Conservation (phyloP, 2,113 vertebrate genomes). For the Mungos mungo region DNA sequence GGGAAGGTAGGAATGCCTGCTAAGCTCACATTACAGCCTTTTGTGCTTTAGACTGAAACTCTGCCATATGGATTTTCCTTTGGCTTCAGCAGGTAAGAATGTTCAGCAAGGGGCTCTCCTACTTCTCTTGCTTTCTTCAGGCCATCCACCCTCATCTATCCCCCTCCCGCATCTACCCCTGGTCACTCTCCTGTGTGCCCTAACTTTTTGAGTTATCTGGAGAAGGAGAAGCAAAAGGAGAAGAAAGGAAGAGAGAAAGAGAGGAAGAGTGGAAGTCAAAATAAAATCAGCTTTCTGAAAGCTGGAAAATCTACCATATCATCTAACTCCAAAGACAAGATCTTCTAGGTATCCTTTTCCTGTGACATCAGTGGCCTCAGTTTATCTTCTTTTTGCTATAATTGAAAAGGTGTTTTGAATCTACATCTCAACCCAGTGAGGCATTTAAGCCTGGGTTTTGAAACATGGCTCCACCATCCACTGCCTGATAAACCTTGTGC, state of each 20-base stretch:
- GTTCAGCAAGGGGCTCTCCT: not conserved
- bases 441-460: not conserved
- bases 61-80: not conserved
- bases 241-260: too few relatives aligned
- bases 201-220: too few relatives aligned
- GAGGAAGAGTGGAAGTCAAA: not conserved
- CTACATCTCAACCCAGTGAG: not conserved
- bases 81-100: not conserved
- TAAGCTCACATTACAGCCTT: not conserved
- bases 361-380: not conserved
- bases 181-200: too few relatives aligned
- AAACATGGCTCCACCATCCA: not conserved
- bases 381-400: not conserved
- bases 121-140: not conserved
- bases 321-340: not conserved
- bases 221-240: too few relatives aligned
- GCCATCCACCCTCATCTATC: too few relatives aligned
- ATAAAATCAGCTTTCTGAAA: not conserved
- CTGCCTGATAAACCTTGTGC: not conserved
- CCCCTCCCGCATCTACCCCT: not conserved
- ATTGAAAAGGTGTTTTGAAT: not conserved
- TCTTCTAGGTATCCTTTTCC: not conserved
- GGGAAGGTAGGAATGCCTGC: not conserved
- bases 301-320: not conserved
- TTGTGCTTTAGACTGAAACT: not conserved